Base-by-base conservation (phyloP, 2,888 invertebrate genomes). In the Amphipyra tragopoginis region DNA sequence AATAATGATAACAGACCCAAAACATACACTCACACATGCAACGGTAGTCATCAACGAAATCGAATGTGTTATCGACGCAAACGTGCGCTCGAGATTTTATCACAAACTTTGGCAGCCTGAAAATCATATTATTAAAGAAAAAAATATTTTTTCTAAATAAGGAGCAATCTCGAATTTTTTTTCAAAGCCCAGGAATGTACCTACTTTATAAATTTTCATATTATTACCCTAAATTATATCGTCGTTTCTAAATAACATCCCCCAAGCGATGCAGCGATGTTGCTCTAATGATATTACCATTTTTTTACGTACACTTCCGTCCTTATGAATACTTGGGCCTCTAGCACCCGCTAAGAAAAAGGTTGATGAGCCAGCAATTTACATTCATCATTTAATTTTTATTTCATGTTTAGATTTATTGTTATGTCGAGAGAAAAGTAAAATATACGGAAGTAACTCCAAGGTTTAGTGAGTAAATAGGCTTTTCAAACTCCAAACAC, bases 241-340 rank as follows among this genome's bases (percentile, higher is more conserved):
- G 66, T 56, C 60, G 65, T 75, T 67, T 72, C 54, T 69, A 64
- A 80, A 83, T 78, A 83, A 83, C 75, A 78, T 68, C 74, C 70
- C 72, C 56, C 63, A 69, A 74, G 75, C 72, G 69, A 74, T 84
- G 80, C 81, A 81, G 71, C 68, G 65, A 65, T 70, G 75, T 73
- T 77, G 70, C 79, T 79, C 75, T 86, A 89, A 92, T 87, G 86
- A 84, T 86, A 90, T 92, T 90, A 88, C 82, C 84, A 87, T 89
- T 89, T 90, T n/a, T 75, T 90, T 88, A 65, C 63, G 65, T 63
- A 63, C 81, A 84, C 82, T 85, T 86, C 82, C 86, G 79, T 82
- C 82, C 88, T 91, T 89, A 90, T 90, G 89, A 92, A 92, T 92
- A 89, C 87, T 86, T 83, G 77, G 89, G 83, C 59, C 75, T 76